A percentile compares a stretch with the other conserved stretches of the same genome.
phyloP scores from a whole-genome alignment of 2,888 invertebrate species.

The Athalia cordata region DNA sequence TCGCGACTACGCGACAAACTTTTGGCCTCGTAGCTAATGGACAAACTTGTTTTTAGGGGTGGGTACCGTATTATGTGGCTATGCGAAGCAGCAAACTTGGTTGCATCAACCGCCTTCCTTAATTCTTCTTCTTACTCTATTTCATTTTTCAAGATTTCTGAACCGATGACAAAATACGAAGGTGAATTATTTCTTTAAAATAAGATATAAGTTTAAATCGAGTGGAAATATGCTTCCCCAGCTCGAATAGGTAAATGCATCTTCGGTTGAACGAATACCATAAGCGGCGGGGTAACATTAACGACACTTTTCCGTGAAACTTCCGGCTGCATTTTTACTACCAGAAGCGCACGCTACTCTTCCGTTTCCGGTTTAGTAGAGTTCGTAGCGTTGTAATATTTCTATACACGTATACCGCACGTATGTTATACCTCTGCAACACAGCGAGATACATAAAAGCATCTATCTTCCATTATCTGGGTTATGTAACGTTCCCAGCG shows the following conservation, averaged over 20 bases:
- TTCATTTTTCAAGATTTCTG: background rate
- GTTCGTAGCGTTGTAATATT: background rate
- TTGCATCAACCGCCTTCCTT: background rate
- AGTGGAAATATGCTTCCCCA: background rate
- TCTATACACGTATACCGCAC: background rate
- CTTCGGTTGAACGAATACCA: background rate
- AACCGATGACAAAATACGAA: no score
- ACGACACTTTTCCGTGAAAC: no score
- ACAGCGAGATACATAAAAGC: background rate
- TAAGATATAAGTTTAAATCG: background rate
- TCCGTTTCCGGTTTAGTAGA: constrained; percentile 20
- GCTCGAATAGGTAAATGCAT: background rate
- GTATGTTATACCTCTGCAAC: background rate
- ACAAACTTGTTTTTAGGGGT: constrained; percentile 23
- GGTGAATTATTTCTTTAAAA: no score
- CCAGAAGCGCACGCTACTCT: background rate
- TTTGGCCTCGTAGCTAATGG: constrained; percentile 15
- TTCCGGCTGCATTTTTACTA: background rate
- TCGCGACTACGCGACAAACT: constrained; percentile 7
- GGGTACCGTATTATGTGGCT: background rate
- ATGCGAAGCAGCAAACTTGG: constrained; percentile 27
- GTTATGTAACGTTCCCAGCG: constrained; percentile 7
- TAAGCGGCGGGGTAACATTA: background rate
- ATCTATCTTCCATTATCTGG: background rate
- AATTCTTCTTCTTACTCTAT: background rate